Evolutionary conservation across 2,888 invertebrate species (phyloP).

Genomic region (Parochlus steinenii): DNA sequence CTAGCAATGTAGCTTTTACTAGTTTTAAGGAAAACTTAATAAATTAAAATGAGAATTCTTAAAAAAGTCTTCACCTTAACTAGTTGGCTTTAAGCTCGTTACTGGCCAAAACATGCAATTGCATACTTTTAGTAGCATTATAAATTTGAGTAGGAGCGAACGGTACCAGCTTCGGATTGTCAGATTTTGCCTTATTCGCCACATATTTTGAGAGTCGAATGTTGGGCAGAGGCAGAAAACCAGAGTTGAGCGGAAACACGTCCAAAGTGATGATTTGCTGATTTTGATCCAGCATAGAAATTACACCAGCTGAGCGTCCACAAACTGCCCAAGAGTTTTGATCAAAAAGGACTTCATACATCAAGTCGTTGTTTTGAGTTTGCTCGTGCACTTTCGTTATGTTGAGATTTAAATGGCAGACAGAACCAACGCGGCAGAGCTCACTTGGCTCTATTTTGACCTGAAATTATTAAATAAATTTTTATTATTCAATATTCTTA

Average conservation of each 20-base stretch:
- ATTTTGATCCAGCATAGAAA: constrained; percentile 47
- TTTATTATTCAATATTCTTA: too few relatives aligned
- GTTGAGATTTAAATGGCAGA: constrained; percentile 65
- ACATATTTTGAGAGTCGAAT: constrained; percentile 81
- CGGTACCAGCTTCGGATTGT: constrained; percentile 69
- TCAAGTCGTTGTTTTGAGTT: constrained; percentile 37
- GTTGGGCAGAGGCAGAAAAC: constrained; percentile 74
- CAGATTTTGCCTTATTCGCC: constrained; percentile 39
- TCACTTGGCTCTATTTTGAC: constrained; percentile 56
- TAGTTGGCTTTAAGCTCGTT: too few relatives aligned
- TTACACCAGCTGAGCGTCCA: constrained; percentile 73
- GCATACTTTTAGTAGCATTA: constrained; percentile 79
- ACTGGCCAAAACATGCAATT: constrained; percentile 68
- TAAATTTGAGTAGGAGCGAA: constrained; percentile 86
- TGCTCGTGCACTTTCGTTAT: constrained; percentile 40
- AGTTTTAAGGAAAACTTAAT: too few relatives aligned
- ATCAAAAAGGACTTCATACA: constrained; percentile 89
- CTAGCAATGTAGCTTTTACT: too few relatives aligned
- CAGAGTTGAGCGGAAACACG: constrained; percentile 84
- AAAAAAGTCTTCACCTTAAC: too few relatives aligned
- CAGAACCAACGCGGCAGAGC: constrained; percentile 74
- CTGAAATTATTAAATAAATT: too few relatives aligned
- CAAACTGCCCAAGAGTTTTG: constrained; percentile 88
- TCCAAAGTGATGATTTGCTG: constrained; percentile 65
- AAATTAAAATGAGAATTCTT: too few relatives aligned